Base-by-base conservation (phyloP, 2,888 invertebrate genomes). In the Pristionchus maxplancki region DNA sequence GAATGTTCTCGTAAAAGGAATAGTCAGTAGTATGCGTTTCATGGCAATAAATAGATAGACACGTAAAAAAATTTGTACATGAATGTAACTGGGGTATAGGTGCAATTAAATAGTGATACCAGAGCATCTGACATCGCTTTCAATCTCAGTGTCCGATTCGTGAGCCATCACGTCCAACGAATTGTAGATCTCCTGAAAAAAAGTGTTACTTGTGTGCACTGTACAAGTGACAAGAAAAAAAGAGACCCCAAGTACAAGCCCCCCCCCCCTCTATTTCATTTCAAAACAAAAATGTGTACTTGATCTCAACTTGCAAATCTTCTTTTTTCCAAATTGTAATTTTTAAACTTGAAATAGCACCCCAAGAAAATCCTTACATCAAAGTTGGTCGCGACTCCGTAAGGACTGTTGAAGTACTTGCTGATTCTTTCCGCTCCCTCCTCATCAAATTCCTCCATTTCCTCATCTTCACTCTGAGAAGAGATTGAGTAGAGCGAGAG, bases 101-200 rank as follows among this genome's bases (percentile, higher is more conserved):
- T 37, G 40, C 28, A 78, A 37, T n/a, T 78, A 78, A 15, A 37
- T 20, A 24, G 40, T 4, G n/a, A 44, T 44, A 37, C 40, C 24
- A 24, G n/a, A 2, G 40, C 17, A 40, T 81, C 81, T 40, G 17
- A 24, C 37, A n/a, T 81, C 50, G 37, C 15, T 48, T 13, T 81
- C 81, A 9, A 48, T 81, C 50, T 81, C 81, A 28, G 44, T 50
- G 37, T 81, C 81, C 17, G 81, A 81, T 15, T 81, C 81, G 50
- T 81, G 81, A n/a, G 50, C 81, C 5, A 4, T n/a, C 50, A 81
- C n/a, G 6, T 81, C 37, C 28, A 81, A 28, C 1, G n/a, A 31
- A 9, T n/a, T 13, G 40, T 24, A 81, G 20, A 15, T n/a, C 48
- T 81, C 48, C 81, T 81, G 81, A 28, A 50, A 81, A 6, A 24